These are phyloP conservation scores for Epistrophe grossulariae DNA, from an alignment of 2,888 invertebrate species.

Conservation along the genomic window DNA sequence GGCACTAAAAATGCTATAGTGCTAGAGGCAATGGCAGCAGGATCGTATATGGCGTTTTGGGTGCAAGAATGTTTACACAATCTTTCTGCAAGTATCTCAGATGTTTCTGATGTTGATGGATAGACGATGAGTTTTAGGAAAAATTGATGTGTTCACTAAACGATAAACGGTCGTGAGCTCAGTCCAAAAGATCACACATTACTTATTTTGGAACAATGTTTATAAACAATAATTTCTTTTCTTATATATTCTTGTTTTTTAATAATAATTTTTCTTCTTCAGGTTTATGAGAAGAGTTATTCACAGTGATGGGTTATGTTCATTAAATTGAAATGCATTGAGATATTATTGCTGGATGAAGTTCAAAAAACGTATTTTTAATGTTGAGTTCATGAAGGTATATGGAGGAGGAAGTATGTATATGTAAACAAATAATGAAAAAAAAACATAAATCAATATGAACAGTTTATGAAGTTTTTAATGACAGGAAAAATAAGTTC, in stretches of 20 bases:
- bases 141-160: conserved; percentile 62
- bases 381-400: background rate
- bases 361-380: conserved; percentile 10
- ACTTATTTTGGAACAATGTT: conserved; percentile 67
- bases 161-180: conserved; percentile 25
- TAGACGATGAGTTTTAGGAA: conserved; percentile 65
- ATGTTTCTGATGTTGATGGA: conserved; percentile 71
- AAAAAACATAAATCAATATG: background rate
- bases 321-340: conserved; percentile 27
- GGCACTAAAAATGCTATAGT: conserved; percentile 1
- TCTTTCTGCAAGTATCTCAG: conserved; percentile 72
- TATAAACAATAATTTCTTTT: conserved; percentile 65
- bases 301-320: conserved; percentile 14
- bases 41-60: conserved; percentile 58
- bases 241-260: conserved; percentile 33
- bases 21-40: background rate
- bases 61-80: conserved; percentile 65
- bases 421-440: conserved; percentile 11
- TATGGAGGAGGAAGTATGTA: background rate
- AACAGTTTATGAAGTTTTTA: conserved; percentile 19
- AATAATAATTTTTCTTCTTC: conserved; percentile 53
- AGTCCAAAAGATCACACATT: conserved; percentile 56
- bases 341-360: conserved; percentile 20
- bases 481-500: background rate
- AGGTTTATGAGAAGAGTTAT: conserved; percentile 1